Percentiles rank a stretch among this genome's conserved stretches.
phyloP scores from a whole-genome alignment of 2,888 invertebrate species.

The Heteropelma amictum region DNA sequence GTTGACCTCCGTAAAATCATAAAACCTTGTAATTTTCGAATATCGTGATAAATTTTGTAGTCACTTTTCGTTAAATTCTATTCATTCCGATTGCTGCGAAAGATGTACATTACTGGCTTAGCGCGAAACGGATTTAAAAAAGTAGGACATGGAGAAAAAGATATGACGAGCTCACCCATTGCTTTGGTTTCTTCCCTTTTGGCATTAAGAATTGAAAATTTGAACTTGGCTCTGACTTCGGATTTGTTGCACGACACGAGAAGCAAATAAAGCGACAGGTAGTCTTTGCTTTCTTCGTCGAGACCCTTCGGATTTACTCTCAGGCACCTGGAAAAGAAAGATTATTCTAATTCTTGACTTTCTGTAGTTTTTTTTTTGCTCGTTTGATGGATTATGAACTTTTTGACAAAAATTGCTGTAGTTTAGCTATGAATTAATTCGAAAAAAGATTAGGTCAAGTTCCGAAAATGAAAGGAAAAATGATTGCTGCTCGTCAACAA shows the following conservation, averaged over 20 bases:
- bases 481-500: no score
- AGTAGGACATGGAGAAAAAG: not conserved
- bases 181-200: constrained; percentile 99
- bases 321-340: constrained; percentile 86
- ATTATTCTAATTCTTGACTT: not conserved
- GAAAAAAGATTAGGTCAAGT: no score
- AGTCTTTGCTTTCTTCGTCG: constrained; percentile 99
- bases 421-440: no score
- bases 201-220: constrained; percentile 99
- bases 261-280: constrained; percentile 98
- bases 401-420: no score
- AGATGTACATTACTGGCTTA: not conserved
- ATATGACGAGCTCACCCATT: constrained; percentile 87
- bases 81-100: not conserved
- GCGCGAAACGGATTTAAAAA: not conserved
- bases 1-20: not conserved
- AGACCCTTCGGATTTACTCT: constrained; percentile 99
- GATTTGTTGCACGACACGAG: constrained; percentile 99
- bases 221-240: constrained; percentile 99
- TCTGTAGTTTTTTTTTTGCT: no score
- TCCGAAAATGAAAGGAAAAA: no score
- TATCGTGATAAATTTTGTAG: not conserved
- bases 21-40: not conserved
- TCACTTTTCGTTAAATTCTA: not conserved
- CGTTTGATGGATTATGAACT: no score